Base-by-base conservation (phyloP, 2,797 vertebrate genomes). In the Eidolon dupreanum region DNA sequence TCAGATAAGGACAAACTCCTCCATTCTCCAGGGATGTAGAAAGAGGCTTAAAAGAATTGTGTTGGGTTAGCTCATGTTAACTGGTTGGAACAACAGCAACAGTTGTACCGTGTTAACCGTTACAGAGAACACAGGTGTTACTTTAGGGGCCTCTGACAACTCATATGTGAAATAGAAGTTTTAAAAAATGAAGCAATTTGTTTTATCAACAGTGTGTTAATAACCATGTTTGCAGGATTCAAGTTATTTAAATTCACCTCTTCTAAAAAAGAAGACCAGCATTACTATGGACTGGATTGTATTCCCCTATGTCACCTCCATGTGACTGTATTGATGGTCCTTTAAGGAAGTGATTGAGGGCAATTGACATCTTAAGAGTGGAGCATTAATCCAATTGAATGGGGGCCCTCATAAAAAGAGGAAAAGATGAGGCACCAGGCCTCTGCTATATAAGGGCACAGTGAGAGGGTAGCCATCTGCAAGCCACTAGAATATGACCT, bases 371-470 rank as follows among this genome's bases (percentile, higher is more conserved):
- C 16, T 6, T 33, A 36, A 8, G 63, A 31, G 28, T 36, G 24
- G 36, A 79, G 17, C 22, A 24, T 36, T 38, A 41, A 31, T 15
- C 28, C 11, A 7, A 38, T 0, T 59, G 68, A 36, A 46, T 13
- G 1, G 53, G 61, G 70, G 59, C 24, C 43, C 26, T 57, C 22
- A 33, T 13, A 55, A 57, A 46, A 71, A 17, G 51, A 95, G 61
- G 24, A 22, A 78, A n/a, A 16, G 53, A 38, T 1, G 26, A 5
- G 38, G 57, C 0, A 0, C 0, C 0, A 9, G 22, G 6, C 0
- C 6, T 22, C 3, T 4, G 51, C 26, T 9, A 12, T 12, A 16
- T 5, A 17, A 31, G 24, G 61, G 9, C 38, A 31, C 28, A 19
- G 66, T 0, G 10, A 86, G 74, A 46, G 92, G 61, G n/a, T 7